Evolutionary conservation across 1,140 invertebrate species (phyloP), one percentile per base, ranked within the genome.

Genomic region (Aphidius gifuensis): DNA sequence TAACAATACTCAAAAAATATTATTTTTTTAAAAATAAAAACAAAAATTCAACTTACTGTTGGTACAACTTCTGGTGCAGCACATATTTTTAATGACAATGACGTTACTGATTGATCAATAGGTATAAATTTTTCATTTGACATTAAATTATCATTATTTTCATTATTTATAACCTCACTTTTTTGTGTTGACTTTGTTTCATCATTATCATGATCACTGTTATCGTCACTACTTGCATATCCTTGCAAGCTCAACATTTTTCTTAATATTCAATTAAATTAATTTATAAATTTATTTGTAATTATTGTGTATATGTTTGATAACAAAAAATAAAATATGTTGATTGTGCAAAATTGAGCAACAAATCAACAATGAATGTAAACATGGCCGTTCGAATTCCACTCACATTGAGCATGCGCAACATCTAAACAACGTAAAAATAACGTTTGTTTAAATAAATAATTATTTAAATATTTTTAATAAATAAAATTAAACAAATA

Each of bases 31-130:
- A 3, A 50, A 50, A 50, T 3, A 9, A 0, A 49, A 11, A 43
- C 49, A 5, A 55, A 54, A 62, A 62, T 63, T 32, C 4, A 32
- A 76, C 79, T 83, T 84, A 91, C 90, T 60, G 86, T 88, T 5
- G 91, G 89, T 64, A 91, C 83, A 40, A 94, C 91, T 51, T 87
- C 82, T 5, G 92, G 92, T 2, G 92, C 90, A 42, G 92, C 85
- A 80, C 91, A 91, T 67, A 95, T 80, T 66, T 87, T 81, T 61
- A 93, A 80, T 75, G 69, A 84, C 83, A 67, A 75, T 76, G 65
- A 86, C 60, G 42, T 83, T 82, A 69, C 72, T 5, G 71, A 56
- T 61, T 70, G 74, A 62, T 54, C 68, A 54, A 64, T 9, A 11
- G 59, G 0, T 46, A 42, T 45, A 23, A 54, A 21, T 6, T 50